A percentile compares a stretch with the other conserved stretches of the same genome.
Conservation (phyloP, 2,888 invertebrate species). For the Danaus chrysippus region DNA sequence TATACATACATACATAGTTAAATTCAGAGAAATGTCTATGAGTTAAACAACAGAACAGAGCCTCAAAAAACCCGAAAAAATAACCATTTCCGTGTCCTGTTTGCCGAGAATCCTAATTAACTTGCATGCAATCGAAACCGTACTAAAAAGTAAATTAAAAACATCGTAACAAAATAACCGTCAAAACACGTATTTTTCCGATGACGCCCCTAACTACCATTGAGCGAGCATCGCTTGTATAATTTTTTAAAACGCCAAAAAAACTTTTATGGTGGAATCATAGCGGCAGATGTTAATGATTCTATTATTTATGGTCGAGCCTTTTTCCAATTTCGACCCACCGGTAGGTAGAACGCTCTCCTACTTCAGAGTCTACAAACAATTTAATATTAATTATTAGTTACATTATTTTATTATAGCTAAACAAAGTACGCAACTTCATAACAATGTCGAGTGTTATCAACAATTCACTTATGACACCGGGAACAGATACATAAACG, state of each 20-base stretch:
- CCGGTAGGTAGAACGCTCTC: constrained; percentile 39
- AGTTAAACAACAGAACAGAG: constrained; percentile 11
- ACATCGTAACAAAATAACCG: constrained; percentile 60
- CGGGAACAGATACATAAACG: neutral
- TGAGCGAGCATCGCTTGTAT: constrained; percentile 29
- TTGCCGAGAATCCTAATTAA: constrained; percentile 1
- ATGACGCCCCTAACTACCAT: constrained; percentile 53
- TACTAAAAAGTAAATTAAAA: constrained; percentile 34
- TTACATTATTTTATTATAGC: too few relatives aligned
- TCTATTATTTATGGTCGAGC: constrained; percentile 73
- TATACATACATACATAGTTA: neutral
- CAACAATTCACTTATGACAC: too few relatives aligned
- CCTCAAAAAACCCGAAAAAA: constrained; percentile 14
- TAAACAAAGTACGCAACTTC: too few relatives aligned
- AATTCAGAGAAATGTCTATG: neutral
- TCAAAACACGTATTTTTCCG: constrained; percentile 62
- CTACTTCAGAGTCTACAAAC: constrained; percentile 49
- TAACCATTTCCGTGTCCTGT: neutral
- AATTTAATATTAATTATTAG: constrained; percentile 21
- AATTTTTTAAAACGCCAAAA: constrained; percentile 56
- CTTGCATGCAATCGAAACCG: constrained; percentile 2
- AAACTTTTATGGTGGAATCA: constrained; percentile 58
- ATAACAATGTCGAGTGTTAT: too few relatives aligned
- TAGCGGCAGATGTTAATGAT: constrained; percentile 77
- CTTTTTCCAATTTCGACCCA: constrained; percentile 43